Conservation (phyloP, 2,113 vertebrate species). For the Irena cyanogastra region DNA sequence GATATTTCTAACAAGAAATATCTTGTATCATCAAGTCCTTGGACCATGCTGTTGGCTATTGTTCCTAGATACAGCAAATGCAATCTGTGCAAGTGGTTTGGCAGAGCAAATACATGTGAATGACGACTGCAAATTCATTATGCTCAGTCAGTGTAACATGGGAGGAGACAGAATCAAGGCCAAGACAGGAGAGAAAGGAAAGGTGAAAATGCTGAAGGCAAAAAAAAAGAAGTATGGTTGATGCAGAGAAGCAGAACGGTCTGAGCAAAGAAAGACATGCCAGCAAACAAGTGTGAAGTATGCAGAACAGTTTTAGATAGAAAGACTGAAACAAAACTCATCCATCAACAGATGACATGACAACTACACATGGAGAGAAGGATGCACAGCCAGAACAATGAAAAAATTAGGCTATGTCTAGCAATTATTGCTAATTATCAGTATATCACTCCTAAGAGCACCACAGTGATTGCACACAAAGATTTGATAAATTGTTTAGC, state of each 20-base stretch:
- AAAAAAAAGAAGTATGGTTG: not conserved
- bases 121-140: not conserved
- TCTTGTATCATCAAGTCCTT: not conserved
- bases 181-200: not conserved
- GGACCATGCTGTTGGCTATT: not conserved
- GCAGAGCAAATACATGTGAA: not conserved
- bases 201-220: not conserved
- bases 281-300: not conserved
- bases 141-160: not conserved
- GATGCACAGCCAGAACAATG: not conserved
- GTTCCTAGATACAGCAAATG: not conserved
- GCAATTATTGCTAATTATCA: constrained; percentile 6
- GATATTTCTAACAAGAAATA: not conserved
- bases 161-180: not conserved
- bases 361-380: not conserved
- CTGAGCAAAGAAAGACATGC: not conserved
- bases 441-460: not conserved
- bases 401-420: not conserved
- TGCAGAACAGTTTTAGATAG: not conserved
- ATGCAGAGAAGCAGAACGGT: not conserved
- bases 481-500: not conserved
- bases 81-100: not conserved
- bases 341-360: not conserved
- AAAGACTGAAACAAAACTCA: not conserved
- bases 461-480: not conserved